Base-by-base conservation (phyloP, 1,140 invertebrate genomes). In the Drosophila subobscura region DNA sequence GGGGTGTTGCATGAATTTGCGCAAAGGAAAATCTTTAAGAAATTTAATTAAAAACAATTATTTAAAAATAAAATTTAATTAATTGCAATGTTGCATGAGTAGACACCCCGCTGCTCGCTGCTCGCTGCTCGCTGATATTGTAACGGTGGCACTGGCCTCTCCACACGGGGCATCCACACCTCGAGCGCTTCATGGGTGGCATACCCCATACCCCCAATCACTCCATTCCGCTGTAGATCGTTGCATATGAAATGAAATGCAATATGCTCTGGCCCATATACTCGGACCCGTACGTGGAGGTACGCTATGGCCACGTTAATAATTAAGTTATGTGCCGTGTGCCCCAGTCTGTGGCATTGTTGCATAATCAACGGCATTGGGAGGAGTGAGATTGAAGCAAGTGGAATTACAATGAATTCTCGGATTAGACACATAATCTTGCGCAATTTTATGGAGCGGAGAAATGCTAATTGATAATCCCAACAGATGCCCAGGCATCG, bases 41-140 rank as follows among this genome's bases (percentile, higher is more conserved):
- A 81, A 81, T 86, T 85, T 86, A 85, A 85, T 85, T 85, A 86
- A 85, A 85, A 86, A 86, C 83, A 88, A 86, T 85, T 85, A 81
- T 85, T 86, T 81, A 77, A 88, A 85, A 85, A 85, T 85, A 85
- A 85, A 86, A 86, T 77, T 81, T 85, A 85, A 85, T 85, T 85
- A 85, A 85, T 85, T 81, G 81, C 81, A 85, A 85, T 85, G 78
- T 85, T 85, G 81, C 81, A 85, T 85, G 81, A 85, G 81, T 86
- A 75, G 73, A 81, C 77, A 81, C 59, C 77, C 72, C 60, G 51
- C 42, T 74, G 64, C 14, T 42, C 41, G 51, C 16, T 42, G 60
- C 20, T 49, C 33, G 60, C 20, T 49, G 53, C 29, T 20, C 37
- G 54, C 60, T 80, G 72, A 74, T 77, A 77, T 54, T 77, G 73